Conservation (phyloP, 2,888 invertebrate species). For the Trichacis sp. region DNA sequence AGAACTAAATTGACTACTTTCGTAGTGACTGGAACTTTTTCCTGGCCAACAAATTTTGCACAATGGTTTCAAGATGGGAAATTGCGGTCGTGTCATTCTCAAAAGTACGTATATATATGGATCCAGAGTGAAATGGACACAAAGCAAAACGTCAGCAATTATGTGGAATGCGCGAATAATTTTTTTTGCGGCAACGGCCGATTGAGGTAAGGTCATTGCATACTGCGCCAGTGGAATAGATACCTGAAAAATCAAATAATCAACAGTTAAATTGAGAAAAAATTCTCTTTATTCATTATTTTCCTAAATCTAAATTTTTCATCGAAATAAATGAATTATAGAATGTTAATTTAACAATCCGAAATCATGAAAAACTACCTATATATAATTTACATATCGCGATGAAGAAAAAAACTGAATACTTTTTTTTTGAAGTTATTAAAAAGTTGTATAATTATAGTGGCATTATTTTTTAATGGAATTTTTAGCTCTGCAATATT, state of each 20-base stretch:
- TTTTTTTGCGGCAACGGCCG: slow-evolving; percentile 44
- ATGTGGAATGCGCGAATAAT: slow-evolving; percentile 69
- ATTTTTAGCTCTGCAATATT: too few relatives aligned
- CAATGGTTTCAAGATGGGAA: slow-evolving; percentile 60
- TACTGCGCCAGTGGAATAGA: slow-evolving; percentile 76
- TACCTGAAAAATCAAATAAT: slow-evolving; percentile 71
- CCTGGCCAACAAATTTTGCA: slow-evolving; percentile 62
- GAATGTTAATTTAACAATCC: too few relatives aligned
- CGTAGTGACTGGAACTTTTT: slow-evolving; percentile 60
- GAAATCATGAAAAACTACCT: too few relatives aligned
- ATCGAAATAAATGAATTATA: too few relatives aligned
- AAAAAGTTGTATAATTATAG: too few relatives aligned
- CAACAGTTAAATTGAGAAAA: too few relatives aligned
- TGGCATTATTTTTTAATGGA: too few relatives aligned
- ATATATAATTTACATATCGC: too few relatives aligned
- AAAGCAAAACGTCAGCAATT: slow-evolving; percentile 80
- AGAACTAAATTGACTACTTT: slow-evolving; percentile 45
- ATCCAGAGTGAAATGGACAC: slow-evolving; percentile 85
- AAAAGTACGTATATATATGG: slow-evolving; percentile 86
- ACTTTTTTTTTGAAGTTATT: too few relatives aligned
- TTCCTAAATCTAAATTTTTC: not conserved
- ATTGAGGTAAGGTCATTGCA: slow-evolving; percentile 47
- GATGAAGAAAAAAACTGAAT: too few relatives aligned
- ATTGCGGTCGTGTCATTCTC: slow-evolving; percentile 68
- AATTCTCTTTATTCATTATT: not conserved